phyloP scores from a whole-genome alignment of 2,113 vertebrate species.

The Crotophaga sulcirostris region DNA sequence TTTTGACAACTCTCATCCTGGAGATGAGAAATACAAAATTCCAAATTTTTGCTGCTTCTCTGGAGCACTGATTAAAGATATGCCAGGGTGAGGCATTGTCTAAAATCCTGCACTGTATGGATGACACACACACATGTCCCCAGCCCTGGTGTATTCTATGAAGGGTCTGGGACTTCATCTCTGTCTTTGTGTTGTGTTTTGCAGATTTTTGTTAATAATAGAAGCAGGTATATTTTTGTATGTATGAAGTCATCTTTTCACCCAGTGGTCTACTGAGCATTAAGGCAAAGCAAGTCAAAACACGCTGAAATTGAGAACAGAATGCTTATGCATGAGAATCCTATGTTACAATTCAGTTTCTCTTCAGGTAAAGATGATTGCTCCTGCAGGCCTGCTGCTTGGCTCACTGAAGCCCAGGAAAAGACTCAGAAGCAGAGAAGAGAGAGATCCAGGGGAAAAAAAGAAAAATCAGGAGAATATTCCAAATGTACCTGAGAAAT shows the following conservation, averaged over 20 bases:
- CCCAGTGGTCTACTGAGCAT: slow-evolving; percentile 27
- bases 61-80: not conserved
- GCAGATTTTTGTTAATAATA: not conserved
- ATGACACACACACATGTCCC: not conserved
- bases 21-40: not conserved
- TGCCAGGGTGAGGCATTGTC: not conserved
- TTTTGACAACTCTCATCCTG: not conserved
- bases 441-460: not conserved
- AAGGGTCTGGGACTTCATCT: not conserved
- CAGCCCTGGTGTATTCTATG: not conserved
- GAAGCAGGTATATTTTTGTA: slow-evolving; percentile 3
- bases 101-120: not conserved
- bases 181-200: not conserved
- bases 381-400: not conserved
- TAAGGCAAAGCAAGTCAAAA: slow-evolving; percentile 43
- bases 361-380: slow-evolving; percentile 27
- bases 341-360: slow-evolving; percentile 36
- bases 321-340: slow-evolving; percentile 46
- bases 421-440: not conserved
- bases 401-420: not conserved
- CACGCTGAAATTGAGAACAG: slow-evolving; percentile 28
- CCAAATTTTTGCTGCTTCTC: not conserved
- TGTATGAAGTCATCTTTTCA: slow-evolving; percentile 21
- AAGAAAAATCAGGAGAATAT: not conserved
- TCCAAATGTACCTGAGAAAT: not conserved